Evolutionary conservation across 2,113 vertebrate genomes (phyloP), one percentile per base, ranked within the genome.

Genomic region (Colistium nudipinnis): DNA sequence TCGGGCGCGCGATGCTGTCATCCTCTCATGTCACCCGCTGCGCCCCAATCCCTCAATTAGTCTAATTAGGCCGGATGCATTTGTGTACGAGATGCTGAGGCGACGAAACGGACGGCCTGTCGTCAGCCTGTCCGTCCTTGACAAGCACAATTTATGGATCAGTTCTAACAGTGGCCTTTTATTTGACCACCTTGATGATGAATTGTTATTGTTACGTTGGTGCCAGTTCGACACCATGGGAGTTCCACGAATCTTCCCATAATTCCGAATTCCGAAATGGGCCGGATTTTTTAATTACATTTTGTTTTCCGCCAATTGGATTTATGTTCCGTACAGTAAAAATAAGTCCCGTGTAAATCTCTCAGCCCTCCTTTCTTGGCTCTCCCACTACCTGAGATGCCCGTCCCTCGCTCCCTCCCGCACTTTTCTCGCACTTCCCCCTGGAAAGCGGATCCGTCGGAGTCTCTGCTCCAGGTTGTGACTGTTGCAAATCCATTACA

Each of bases 401-500:
- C 17, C n/a, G n/a, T 36, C 41, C 44, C 25, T 53, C 19, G 7
- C 35, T 59, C 57, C 25, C 48, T 66, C 54, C 63, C 57, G 56
- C 61, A 39, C 30, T 27, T 65, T 69, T 63, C 63, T 64, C 49
- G 49, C 49, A 60, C 57, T 62, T 72, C 62, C 27, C 41, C 59
- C 52, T 62, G 38, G 70, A 87, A 88, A 85, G 78, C 76, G 57
- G 71, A 76, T 80, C 60, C 4, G 47, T 62, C 47, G 57, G 65
- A 76, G 74, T 87, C 68, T 57, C 45, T 62, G 73, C 79, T 86
- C 78, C 76, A 87, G 87, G 86, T 89, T 87, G 87, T 74, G 82
- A 80, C 72, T 86, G 88, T 89, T 92, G 86, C 90, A 86, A 89
- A 90, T 91, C 88, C 87, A 90, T 92, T 88, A 86, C 87, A 90